Evolutionary conservation across 2,888 invertebrate genomes (phyloP).

Genomic region (Cephus pulcher): DNA sequence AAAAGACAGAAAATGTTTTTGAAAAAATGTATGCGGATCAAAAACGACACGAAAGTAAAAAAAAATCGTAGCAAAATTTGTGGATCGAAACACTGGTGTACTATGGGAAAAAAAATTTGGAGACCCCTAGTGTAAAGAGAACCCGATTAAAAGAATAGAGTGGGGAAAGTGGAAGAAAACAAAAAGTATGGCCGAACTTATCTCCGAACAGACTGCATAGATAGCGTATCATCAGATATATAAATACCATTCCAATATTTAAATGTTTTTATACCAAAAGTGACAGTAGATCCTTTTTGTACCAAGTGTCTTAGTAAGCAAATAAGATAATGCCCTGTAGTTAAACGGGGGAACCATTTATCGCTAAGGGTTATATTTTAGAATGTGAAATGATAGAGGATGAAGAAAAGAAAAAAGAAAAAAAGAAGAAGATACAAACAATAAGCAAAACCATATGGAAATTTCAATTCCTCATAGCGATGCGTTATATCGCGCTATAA

Average conservation of each 20-base stretch:
- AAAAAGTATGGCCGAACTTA: conserved; percentile 17
- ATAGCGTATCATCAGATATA: conserved; percentile 34
- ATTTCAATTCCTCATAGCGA: neutral
- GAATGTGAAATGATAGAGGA: conserved; percentile 11
- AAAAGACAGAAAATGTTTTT: conserved; percentile 10
- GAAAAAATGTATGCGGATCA: conserved; percentile 9
- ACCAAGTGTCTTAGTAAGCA: conserved; percentile 52
- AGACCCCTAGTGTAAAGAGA: neutral
- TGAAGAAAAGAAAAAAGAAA: neutral
- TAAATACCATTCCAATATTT: conserved; percentile 59
- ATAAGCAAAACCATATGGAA: neutral
- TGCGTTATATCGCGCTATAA: neutral
- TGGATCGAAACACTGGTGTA: neutral
- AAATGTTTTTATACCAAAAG: conserved; percentile 60
- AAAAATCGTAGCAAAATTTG: neutral
- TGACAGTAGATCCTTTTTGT: conserved; percentile 54
- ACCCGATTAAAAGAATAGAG: neutral
- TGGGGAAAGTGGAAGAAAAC: conserved; percentile 6
- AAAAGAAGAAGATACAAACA: neutral
- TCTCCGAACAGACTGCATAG: conserved; percentile 42
- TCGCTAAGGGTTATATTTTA: neutral
- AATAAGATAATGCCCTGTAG: neutral
- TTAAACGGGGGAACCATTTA: neutral
- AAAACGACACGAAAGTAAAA: conserved; percentile 5
- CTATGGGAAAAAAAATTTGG: neutral